Percentiles rank a stretch among this genome's conserved stretches.
Conservation (phyloP, 1,140 invertebrate species). For the Lordiphosa collinella region DNA sequence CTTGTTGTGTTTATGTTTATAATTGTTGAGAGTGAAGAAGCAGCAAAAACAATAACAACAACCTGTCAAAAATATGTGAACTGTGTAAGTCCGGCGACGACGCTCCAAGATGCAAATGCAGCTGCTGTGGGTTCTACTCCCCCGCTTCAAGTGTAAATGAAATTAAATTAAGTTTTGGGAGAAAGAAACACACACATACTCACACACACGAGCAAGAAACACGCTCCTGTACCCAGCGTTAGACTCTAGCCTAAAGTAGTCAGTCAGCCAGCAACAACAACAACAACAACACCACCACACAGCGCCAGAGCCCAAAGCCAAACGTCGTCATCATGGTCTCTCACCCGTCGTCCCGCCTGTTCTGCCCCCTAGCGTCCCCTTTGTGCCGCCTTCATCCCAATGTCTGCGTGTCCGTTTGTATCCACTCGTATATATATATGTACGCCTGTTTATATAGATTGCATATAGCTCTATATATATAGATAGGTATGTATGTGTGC, state of each 20-base stretch:
- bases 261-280: constrained; percentile 54
- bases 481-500: constrained; percentile 35
- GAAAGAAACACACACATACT: constrained; percentile 19
- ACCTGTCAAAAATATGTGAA: constrained; percentile 21
- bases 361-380: constrained; percentile 25
- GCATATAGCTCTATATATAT: constrained; percentile 34
- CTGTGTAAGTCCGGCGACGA: too few relatives aligned
- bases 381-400: constrained; percentile 33
- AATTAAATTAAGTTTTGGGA: constrained; percentile 3
- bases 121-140: too few relatives aligned
- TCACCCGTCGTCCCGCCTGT: constrained; percentile 30
- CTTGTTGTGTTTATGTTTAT: constrained; percentile 25
- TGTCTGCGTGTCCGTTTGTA: constrained; percentile 58
- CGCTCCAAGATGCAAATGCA: too few relatives aligned
- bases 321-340: constrained; percentile 60
- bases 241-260: constrained; percentile 10
- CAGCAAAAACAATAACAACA: constrained; percentile 36
- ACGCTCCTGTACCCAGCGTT: constrained; percentile 65
- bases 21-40: constrained; percentile 20
- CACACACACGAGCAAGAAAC: constrained; percentile 64
- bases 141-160: background rate
- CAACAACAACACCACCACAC: constrained; percentile 25
- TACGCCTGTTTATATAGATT: constrained; percentile 51
- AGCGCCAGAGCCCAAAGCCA: constrained; percentile 44
- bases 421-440: constrained; percentile 27